Evolutionary conservation across 2,888 invertebrate genomes (phyloP).

Genomic region (Andrena hattorfiana): DNA sequence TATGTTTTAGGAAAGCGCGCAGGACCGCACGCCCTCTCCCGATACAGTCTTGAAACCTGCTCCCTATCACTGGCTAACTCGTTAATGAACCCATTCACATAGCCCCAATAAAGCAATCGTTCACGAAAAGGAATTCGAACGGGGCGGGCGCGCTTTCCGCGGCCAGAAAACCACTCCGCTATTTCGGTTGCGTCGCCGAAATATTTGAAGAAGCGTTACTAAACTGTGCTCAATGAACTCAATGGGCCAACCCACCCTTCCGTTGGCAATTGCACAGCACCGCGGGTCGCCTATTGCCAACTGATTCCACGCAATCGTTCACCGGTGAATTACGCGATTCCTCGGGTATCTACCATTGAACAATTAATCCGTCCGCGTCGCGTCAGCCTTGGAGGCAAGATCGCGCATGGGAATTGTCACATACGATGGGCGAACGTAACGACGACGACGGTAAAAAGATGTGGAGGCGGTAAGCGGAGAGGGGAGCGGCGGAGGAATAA

Average conservation of each 20-base stretch:
- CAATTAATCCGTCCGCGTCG: slow-evolving; percentile 18
- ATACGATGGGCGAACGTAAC: neutral
- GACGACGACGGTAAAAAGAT: neutral
- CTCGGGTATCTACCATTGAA: slow-evolving; percentile 27
- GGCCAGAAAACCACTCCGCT: slow-evolving; percentile 44
- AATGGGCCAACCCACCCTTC: slow-evolving; percentile 50
- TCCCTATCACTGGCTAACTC: neutral
- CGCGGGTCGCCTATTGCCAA: slow-evolving; percentile 21
- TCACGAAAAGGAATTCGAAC: slow-evolving; percentile 23
- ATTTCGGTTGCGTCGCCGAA: slow-evolving; percentile 44
- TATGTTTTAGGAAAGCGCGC: no score
- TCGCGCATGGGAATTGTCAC: neutral
- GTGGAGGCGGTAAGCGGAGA: no score
- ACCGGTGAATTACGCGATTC: slow-evolving; percentile 18
- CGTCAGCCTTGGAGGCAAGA: neutral
- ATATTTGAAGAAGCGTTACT: slow-evolving; percentile 55
- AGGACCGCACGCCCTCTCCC: neutral
- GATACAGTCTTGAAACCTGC: neutral
- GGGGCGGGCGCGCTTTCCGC: neutral
- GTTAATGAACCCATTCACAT: slow-evolving; percentile 46
- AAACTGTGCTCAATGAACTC: slow-evolving; percentile 66
- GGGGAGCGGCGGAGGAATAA: neutral
- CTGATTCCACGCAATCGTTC: slow-evolving; percentile 42
- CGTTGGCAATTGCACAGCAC: slow-evolving; percentile 56
- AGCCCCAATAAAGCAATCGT: slow-evolving; percentile 14